Evolutionary conservation across 2,797 vertebrate species (phyloP), one percentile per base, ranked within the genome.

Genomic region (Epinephelus awoara): DNA sequence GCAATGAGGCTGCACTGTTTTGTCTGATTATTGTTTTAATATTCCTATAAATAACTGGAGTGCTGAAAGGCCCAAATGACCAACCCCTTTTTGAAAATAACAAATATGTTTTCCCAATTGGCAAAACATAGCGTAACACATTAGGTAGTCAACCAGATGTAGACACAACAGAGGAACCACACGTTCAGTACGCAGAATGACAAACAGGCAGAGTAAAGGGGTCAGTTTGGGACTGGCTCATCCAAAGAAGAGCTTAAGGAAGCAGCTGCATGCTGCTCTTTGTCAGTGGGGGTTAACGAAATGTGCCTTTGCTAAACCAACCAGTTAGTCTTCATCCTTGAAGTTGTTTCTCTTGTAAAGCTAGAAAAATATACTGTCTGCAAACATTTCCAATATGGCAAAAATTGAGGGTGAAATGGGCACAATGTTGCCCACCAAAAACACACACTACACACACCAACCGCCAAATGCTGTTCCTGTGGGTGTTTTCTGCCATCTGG

Each of bases 11-110:
- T 18, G 55, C 9, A 10, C 19, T 46, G 8, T 56, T 49, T 38
- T 1, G 13, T 65, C 47, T 66, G 10, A 29, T 67, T 19, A 29
- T 44, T 64, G 42, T 46, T 66, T 65, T 65, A 52, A 74, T 61
- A 25, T 46, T 56, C 9, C 23, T 61, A 29, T 67, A 65, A 77
- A 83, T 82, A 67, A 61, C 40, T 52, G 2, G 23, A 38, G 42
- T 8, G 38, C 54, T 64, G 49, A 34, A 21, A 61, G 54, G 52
- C 50, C 46, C 68, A 55, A 18, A 59, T 15, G 61, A 58, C 51
- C 10, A 49, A 56, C 55, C 27, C 50, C 6, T 15, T 55, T 52
- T 19, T 52, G 59, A 65, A 29, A n/a, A 52, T 34, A 47, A 71
- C 19, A n/a, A 19, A 8, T 46, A 52, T 21, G 0, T 64, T 19